Percentiles rank a stretch among this genome's conserved stretches.
phyloP scores from a whole-genome alignment of 2,113 vertebrate species.

The Lethenteron camtschaticum region DNA sequence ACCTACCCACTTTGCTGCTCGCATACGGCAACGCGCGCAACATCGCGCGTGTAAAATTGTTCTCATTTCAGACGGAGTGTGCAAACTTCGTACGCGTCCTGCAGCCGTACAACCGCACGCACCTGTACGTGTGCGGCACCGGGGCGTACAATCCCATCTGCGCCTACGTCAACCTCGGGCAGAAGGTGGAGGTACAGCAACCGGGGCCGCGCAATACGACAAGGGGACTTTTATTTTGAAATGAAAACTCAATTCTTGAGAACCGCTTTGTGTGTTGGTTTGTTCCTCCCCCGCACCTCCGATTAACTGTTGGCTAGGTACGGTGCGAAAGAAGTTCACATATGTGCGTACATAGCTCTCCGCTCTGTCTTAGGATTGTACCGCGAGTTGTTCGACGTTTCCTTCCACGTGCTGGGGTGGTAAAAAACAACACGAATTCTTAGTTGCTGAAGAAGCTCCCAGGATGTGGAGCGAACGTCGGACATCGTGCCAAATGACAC shows the following conservation, averaged over 20 bases:
- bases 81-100: constrained; percentile 87
- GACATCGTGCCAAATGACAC: too few species aligned
- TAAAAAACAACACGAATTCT: too few species aligned
- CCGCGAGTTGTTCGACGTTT: too few species aligned
- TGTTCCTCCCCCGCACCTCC: neutral
- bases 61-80: constrained; percentile 42
- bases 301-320: neutral
- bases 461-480: too few species aligned
- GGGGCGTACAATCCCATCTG: constrained; percentile 84
- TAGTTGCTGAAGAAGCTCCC: too few species aligned
- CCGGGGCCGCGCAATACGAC: too few species aligned
- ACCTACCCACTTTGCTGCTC: too few species aligned
- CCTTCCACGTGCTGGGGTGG: too few species aligned
- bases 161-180: constrained; percentile 50
- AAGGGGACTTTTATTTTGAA: too few species aligned
- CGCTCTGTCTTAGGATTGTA: neutral
- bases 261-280: neutral
- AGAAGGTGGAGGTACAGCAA: constrained; percentile 39
- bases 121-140: constrained; percentile 66
- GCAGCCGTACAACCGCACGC: constrained; percentile 65
- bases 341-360: neutral
- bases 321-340: too few species aligned
- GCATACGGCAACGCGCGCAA: too few species aligned
- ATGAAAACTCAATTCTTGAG: neutral
- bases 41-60: too few species aligned